A percentile compares a stretch with the other conserved stretches of the same genome.
Conservation (phyloP, 2,797 vertebrate species). For the Enteromius unitaeniatus region DNA sequence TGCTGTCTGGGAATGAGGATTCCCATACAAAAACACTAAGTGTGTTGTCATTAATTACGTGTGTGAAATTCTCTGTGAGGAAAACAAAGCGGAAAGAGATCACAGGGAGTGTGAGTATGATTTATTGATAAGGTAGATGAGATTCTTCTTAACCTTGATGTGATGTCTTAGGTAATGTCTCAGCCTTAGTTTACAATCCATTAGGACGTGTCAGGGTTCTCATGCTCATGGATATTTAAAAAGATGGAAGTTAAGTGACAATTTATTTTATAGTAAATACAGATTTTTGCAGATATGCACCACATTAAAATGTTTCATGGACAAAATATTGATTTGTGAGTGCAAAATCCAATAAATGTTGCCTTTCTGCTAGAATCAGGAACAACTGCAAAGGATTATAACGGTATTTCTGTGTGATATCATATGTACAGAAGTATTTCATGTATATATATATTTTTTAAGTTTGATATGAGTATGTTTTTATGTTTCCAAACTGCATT, state of each 20-base stretch:
- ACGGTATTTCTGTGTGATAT: not conserved
- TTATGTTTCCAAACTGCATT: not conserved
- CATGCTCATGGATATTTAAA: not conserved
- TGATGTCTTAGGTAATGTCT: slow-evolving; percentile 1
- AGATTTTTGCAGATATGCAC: not conserved
- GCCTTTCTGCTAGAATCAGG: not conserved
- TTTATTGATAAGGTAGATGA: slow-evolving; percentile 35
- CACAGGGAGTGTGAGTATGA: slow-evolving; percentile 23
- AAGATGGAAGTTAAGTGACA: not conserved
- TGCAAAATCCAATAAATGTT: not conserved
- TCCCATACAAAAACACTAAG: slow-evolving; percentile 17
- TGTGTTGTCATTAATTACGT: slow-evolving; percentile 26
- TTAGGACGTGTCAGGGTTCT: not conserved
- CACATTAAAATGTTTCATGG: not conserved
- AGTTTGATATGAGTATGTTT: not conserved
- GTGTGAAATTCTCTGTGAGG: slow-evolving; percentile 14
- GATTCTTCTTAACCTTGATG: not conserved
- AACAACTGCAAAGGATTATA: not conserved
- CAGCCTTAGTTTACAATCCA: not conserved
- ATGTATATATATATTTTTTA: not conserved
- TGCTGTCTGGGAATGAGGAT: slow-evolving; percentile 29
- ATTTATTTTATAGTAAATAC: not conserved
- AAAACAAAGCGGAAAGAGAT: slow-evolving; percentile 25
- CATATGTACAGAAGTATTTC: not conserved
- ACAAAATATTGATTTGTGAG: not conserved